Evolutionary conservation across 2,888 invertebrate genomes (phyloP).

Genomic region (Allacma fusca): DNA sequence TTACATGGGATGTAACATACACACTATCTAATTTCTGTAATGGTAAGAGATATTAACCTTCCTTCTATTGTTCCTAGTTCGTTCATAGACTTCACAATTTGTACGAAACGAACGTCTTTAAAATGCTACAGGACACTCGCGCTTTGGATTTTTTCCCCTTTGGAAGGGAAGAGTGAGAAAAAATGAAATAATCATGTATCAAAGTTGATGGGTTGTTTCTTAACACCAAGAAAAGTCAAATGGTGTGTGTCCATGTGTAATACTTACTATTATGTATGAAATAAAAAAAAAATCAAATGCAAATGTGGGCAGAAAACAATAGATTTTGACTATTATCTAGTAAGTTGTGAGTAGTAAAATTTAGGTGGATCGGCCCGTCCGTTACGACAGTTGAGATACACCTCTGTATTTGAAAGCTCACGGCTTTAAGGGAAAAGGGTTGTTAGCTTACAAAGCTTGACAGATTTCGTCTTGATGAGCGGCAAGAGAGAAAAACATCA

Average conservation of each 20-base stretch:
- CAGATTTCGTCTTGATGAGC: conserved; percentile 49
- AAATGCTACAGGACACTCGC: conserved; percentile 3
- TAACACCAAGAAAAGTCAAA: not conserved
- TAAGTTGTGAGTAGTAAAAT: conserved; percentile 39
- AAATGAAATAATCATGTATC: conserved; percentile 7
- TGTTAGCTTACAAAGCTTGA: conserved; percentile 40
- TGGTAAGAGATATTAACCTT: too few relatives aligned
- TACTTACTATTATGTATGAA: not conserved
- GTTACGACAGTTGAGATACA: conserved; percentile 31
- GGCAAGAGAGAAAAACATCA: conserved; percentile 37
- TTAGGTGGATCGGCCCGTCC: conserved; percentile 40
- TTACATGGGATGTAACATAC: too few relatives aligned
- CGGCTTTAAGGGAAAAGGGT: conserved; percentile 33
- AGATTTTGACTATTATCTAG: conserved; percentile 34
- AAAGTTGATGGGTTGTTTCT: not conserved
- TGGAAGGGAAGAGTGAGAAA: not conserved
- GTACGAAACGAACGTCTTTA: not conserved
- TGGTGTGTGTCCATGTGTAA: conserved; percentile 1
- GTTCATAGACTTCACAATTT: conserved; percentile 1
- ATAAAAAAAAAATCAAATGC: conserved; percentile 28
- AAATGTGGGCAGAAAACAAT: conserved; percentile 31
- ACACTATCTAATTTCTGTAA: too few relatives aligned
- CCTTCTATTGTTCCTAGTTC: not conserved
- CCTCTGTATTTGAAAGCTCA: conserved; percentile 27
- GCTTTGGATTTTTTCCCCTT: not conserved